Evolutionary conservation across 2,888 invertebrate genomes (phyloP), one percentile per base, ranked within the genome.

Genomic region (Coenonympha glycerion): DNA sequence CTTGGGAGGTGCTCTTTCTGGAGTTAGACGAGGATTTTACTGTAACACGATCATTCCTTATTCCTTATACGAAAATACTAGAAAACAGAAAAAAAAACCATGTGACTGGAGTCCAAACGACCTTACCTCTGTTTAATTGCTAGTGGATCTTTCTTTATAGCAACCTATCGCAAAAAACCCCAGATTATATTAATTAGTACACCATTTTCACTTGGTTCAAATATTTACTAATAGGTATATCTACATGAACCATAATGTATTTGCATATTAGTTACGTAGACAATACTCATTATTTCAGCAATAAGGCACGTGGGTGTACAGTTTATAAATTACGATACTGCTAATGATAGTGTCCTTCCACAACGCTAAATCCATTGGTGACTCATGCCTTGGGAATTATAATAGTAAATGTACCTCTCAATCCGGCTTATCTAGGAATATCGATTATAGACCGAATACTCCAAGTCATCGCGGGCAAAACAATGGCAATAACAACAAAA

Each of bases 401-500:
- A 53, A 56, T 51, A 53, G 53, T 51, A 53, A 53, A 56, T 42
- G 39, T 52, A 48, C 39, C 50, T 58, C 47, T 59, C 55, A 53
- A 30, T 59, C 49, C 53, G 50, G 47, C 54, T 58, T 59, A 59
- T 59, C 58, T 56, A 53, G 58, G 54, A 48, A 49, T 55, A 61
- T 63, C 60, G 55, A 57, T 59, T 59, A 58, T 52, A 45, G 53
- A 49, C 51, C 63, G 68, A 73, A 76, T 73, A 8, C 65, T 61
- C 69, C 75, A 58, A 83, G 76, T 83, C 82, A 84, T 81, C 73
- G 64, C 70, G 64, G 62, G 65, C 74, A 72, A 78, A 80, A 83
- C 82, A 81, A 82, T 81, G 73, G 77, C 71, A 73, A 76, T 71
- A 66, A 68, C 65, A 76, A 84, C 83, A 84, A 84, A 81, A 80